Evolutionary conservation across 2,113 vertebrate genomes (phyloP), one percentile per base, ranked within the genome.

Genomic region (Struthio camelus): DNA sequence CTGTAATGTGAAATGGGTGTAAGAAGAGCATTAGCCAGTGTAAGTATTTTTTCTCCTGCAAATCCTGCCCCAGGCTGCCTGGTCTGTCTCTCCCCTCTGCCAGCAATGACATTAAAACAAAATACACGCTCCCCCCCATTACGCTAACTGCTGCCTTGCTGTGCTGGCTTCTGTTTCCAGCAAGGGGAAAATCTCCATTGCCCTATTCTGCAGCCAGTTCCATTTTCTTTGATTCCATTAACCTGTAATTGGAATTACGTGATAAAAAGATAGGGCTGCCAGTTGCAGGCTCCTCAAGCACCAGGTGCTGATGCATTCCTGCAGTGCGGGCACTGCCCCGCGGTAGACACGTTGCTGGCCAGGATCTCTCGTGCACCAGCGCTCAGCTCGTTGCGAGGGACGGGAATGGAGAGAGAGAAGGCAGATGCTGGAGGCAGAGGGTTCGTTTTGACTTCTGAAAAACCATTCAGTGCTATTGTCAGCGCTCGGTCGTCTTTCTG

Each of bases 281-380:
- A 16, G 10, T 25, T 18, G 5, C 9, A 24, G 23, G 7, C 16
- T 83, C 7, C 19, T 61, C 18, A 32, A 50, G 46, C 38, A 59
- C 8, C 15, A n/a, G 38, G 18, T 11, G 6, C 10, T 24, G 53
- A 15, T 34, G 77, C 19, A 10, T 30, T 67, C 9, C 32, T 19
- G 3, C 14, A 7, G 42, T 3, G 3, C 0, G 2, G 22, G 25
- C 4, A 5, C 1, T 10, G 51, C n/a, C 11, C 8, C 0, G 0
- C 54, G 69, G 30, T 66, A 18, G 3, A 0, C 2, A 0, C 1
- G 0, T 3, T 50, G 30, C 24, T 71, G 46, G 3, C 16, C 28
- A 48, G n/a, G 36, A 10, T 88, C 8, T 42, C 36, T 27, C 32
- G 82, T 88, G 22, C n/a, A 51, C 51, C 30, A 38, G 62, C 0